Base-by-base conservation (phyloP, 1,140 invertebrate species). In the Chlorops oryzae region DNA sequence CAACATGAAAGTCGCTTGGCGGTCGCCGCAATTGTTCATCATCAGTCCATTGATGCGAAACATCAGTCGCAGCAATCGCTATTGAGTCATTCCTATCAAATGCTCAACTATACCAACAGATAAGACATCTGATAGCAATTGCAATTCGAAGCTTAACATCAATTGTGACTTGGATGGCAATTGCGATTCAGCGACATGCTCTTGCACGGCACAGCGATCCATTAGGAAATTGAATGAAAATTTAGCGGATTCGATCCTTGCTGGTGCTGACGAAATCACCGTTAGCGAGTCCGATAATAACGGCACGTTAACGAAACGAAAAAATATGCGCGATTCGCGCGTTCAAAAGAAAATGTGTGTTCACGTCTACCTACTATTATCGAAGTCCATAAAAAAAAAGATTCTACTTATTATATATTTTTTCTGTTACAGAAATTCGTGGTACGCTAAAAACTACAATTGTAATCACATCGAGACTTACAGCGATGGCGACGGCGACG, bases 241-340 rank as follows among this genome's bases (percentile, higher is more conserved):
- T 12, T 47, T 68, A 12, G 58, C 59, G 2, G 65, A 68, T 37
- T 65, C 65, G 21, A 69, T 69, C 63, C 51, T 69, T 5, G n/a
- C n/a, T 4, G 65, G 61, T 9, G 65, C 65, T 0, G 65, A 69
- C 47, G 65, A 69, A 50, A 69, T 69, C 6, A 69, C 65, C 20
- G 65, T 69, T 43, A 69, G 65, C n/a, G 65, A 69, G 22, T 69
- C 65, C n/a, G 65, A 69, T 50, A 69, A 69, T 45, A 69, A 69
- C 38, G 69, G 65, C 46, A 68, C 65, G 9, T 68, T 65, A 56
- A 59, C 69, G 27, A 69, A 69, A 21, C 63, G 59, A 45, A 67
- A 64, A 42, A 67, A 67, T 17, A 18, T 7, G 28, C 9, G 28
- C 9, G 9, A 32, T 32, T 15, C 28, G 28, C 9, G 28, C 28